Base-by-base conservation (phyloP, 2,113 vertebrate genomes). In the Pholis gunnellus region DNA sequence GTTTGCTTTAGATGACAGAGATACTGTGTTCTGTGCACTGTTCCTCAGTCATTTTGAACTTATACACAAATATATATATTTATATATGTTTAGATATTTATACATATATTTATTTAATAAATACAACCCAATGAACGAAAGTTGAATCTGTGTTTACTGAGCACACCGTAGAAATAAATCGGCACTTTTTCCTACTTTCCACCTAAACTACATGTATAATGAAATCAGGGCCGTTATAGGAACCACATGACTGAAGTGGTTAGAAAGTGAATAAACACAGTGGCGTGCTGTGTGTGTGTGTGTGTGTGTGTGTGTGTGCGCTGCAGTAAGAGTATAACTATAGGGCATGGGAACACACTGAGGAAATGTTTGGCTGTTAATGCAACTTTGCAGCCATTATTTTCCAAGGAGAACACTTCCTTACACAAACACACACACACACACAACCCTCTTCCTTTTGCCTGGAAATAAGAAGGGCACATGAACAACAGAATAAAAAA, bases 331-430 rank as follows among this genome's bases (percentile, higher is more conserved):
- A 83, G 74, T 83, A 79, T 90, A 91, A 90, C 91, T 92, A 87
- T 85, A 87, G 81, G 73, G 67, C 81, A 89, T 1, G 9, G 87
- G 85, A 82, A 90, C 83, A 91, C 72, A 83, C 56, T 56, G 78
- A 84, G 88, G 85, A 90, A 88, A 88, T 87, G 81, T 91, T 87
- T 86, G 84, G 71, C 83, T 42, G 71, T 87, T 87, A 92, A 83
- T 82, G 65, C 3, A 10, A 85, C 78, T 81, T 82, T 78, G 73
- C 75, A 75, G 81, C 71, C 72, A 90, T 90, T 92, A 90, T 91
- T 89, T 89, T 87, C 89, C 75, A 72, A 84, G 76, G 81, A 81
- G 80, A 88, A 87, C 75, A 81, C 76, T 87, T 91, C 85, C 84
- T 88, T 59, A 68, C 15, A 73, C 60, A 76, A 69, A 78, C 75